Base-by-base conservation (phyloP, 2,888 invertebrate species). In the Diarsia mendica region DNA sequence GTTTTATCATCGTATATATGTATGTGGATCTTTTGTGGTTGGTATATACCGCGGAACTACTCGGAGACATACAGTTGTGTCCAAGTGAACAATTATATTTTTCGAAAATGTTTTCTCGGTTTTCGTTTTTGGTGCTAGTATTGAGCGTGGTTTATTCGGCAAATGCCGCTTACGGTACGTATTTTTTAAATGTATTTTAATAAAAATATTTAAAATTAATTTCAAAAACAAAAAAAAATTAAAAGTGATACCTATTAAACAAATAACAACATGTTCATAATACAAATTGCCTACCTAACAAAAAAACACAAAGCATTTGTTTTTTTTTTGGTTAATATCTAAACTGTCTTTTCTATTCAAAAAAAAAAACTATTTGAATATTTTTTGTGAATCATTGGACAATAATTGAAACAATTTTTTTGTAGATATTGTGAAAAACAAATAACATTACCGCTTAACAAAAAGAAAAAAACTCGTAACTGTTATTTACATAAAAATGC, bases 21-120 rank as follows among this genome's bases (percentile, higher is more conserved):
- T 53, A 67, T 79, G 72, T 48, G 73, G 51, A 77, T 67, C 63
- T 76, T 78, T 70, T 23, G 61, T 65, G 23, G 72, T 68, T 60
- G 20, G 63, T 67, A 79, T 76, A 78, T 67, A 75, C 61, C 58
- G 58, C 49, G 33, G 74, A 77, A 69, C 58, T 76, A 61, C 72
- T 65, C 64, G 23, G 65, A 58, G 72, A 48, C 61, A 77, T 11
- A 78, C 80, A 79, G 87, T 82, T 77, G 87, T 87, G 88, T 77
- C 60, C 67, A 73, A 74, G 75, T 64, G 28, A 58, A 58, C 46
- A 72, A 69, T 71, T 66, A 58, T 20, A 70, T 33, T 73, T 75
- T 72, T 39, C 1, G 8, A 84, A 75, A 76, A 87, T 87, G 86
- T 67, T 67, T 82, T 75, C 64, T 33, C 65, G 11, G 20, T 66